phyloP scores from a whole-genome alignment of 2,113 vertebrate species.

The Coregonus clupeaformis region DNA sequence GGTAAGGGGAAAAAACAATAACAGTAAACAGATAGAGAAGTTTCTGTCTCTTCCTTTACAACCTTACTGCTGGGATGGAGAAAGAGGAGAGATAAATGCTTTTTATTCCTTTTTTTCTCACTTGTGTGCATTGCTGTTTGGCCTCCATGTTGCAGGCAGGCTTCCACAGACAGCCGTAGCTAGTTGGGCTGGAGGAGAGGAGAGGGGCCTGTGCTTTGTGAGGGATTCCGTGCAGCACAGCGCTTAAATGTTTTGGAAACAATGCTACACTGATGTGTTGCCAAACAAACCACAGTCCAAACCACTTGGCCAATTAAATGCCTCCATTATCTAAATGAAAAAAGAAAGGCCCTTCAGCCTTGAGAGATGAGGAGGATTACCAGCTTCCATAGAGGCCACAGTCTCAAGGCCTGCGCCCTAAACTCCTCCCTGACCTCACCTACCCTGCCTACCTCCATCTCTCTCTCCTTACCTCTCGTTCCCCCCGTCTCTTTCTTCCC shows the following conservation, averaged over 20 bases:
- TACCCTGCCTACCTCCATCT: slow-evolving; percentile 42
- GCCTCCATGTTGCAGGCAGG: slow-evolving; percentile 45
- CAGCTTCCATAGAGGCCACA: slow-evolving; percentile 35
- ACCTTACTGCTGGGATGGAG: slow-evolving; percentile 34
- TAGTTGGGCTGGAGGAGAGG: slow-evolving; percentile 4
- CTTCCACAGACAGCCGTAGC: slow-evolving; percentile 36
- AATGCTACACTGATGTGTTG: slow-evolving; percentile 65
- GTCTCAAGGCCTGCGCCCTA: slow-evolving; percentile 37
- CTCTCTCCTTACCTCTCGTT: slow-evolving; percentile 6
- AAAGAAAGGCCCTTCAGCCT: slow-evolving; percentile 40
- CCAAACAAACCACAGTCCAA: slow-evolving; percentile 66
- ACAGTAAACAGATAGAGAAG: slow-evolving; percentile 68
- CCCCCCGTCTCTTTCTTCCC: slow-evolving; percentile 49
- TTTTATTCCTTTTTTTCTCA: slow-evolving; percentile 32
- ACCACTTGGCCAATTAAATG: slow-evolving; percentile 69
- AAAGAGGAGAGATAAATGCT: slow-evolving; percentile 64
- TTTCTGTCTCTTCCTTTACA: slow-evolving; percentile 58
- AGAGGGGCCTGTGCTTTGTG: slow-evolving; percentile 52
- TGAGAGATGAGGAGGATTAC: slow-evolving; percentile 38
- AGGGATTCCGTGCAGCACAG: slow-evolving; percentile 42
- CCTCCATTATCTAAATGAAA: slow-evolving; percentile 70
- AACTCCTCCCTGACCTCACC: slow-evolving; percentile 35
- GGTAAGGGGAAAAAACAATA: slow-evolving; percentile 70
- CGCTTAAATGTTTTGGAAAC: slow-evolving; percentile 66
- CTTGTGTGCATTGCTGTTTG: slow-evolving; percentile 36